Evolutionary conservation across 2,888 invertebrate species (phyloP), one percentile per base, ranked within the genome.

Genomic region (Octonoba sinensis): DNA sequence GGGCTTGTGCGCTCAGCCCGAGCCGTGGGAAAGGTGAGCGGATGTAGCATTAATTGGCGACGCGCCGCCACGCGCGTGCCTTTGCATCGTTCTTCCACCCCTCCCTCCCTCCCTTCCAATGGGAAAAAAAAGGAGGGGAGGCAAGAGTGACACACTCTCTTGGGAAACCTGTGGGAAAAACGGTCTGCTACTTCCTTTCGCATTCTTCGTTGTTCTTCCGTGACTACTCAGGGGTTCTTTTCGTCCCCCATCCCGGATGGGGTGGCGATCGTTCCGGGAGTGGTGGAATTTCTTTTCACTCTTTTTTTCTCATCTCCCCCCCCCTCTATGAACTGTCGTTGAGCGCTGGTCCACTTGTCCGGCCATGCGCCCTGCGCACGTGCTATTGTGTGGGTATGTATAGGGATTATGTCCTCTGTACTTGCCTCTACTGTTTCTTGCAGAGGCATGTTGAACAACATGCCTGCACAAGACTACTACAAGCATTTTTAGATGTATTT

Each of bases 21-120:
- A 62, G 69, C 73, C 79, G 79, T 81, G 79, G 79, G 79, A 81
- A 81, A 73, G 18, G 73, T 67, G 56, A 74, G 62, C 79, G 79
- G 79, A 81, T 72, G 72, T 67, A 73, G 69, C 69, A 73, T 81
- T 81, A 81, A 81, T 81, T 81, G 79, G 69, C 60, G 79, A 82
- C 75, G 82, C 82, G 36, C 59, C 56, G 82, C 74, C 82, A 74
- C 47, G 75, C 74, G 74, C 82, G 75, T 82, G 74, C 82, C 82
- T 75, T 36, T 24, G 69, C 82, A 74, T 64, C 56, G 46, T 60
- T 44, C 27, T 44, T 20, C 51, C 47, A 22, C 36, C 20, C 67
- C 67, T 51, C 51, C 72, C 18, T n/a, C 51, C 27, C 66, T 47
- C 57, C 47, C 16, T 24, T 44, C 15, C 12, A 24, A 24, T 18